Conservation (phyloP, 1,140 invertebrate genomes). For the Littorina saxatilis region DNA sequence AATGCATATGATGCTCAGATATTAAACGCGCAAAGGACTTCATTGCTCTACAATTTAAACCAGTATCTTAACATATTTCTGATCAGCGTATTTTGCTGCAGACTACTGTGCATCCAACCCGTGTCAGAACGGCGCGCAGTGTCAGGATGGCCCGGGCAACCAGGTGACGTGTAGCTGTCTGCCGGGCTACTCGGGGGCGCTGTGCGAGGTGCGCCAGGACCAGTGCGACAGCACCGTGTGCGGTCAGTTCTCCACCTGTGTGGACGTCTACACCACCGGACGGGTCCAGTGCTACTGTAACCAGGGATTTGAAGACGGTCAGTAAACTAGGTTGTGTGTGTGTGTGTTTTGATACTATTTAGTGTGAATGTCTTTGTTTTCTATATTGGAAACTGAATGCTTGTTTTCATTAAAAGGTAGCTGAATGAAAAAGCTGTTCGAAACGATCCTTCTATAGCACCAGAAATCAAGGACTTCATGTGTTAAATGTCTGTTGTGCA, state of each 20-base stretch:
- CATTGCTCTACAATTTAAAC: no score
- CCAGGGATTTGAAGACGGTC: neutral
- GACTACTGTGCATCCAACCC: constrained; percentile 13
- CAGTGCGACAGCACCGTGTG: neutral
- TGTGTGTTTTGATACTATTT: no score
- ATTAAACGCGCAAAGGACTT: no score
- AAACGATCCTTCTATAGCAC: neutral
- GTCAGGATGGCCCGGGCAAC: neutral
- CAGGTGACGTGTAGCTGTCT: constrained; percentile 7
- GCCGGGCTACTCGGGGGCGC: neutral
- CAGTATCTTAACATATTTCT: no score
- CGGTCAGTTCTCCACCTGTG: constrained; percentile 17
- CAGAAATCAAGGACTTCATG: neutral
- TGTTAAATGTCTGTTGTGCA: neutral
- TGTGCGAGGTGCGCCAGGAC: constrained; percentile 19
- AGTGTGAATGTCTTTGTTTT: no score
- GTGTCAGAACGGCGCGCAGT: constrained; percentile 26
- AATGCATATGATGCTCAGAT: no score
- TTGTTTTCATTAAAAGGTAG: no score
- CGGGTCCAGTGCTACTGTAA: constrained; percentile 13
- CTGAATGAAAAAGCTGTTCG: no score
- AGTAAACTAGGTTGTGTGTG: neutral
- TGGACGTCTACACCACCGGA: constrained; percentile 2
- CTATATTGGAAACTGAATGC: no score
- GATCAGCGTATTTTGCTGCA: no score